Percentiles rank a stretch among this genome's conserved stretches.
phyloP scores from a whole-genome alignment of 1,140 invertebrate species.

The Trypoxylus dichotomus region DNA sequence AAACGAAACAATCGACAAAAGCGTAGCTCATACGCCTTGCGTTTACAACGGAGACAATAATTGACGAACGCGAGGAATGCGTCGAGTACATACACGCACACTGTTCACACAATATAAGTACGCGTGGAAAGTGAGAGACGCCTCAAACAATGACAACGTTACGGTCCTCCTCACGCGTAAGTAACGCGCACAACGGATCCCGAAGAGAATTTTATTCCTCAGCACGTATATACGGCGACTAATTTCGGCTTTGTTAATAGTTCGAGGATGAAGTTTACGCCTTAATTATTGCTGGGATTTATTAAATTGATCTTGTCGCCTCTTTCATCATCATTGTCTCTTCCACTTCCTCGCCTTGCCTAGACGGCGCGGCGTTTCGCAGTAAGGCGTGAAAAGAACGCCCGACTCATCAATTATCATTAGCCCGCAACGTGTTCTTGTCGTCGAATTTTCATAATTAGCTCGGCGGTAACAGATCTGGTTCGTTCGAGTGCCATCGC shows the following conservation, averaged over 20 bases:
- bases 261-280: slow-evolving; percentile 47
- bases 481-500: slow-evolving; percentile 43
- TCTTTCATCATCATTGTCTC: slow-evolving; percentile 27
- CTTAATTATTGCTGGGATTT: slow-evolving; percentile 49
- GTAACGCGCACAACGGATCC: slow-evolving; percentile 39
- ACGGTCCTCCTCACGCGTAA: slow-evolving; percentile 33
- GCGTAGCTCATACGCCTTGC: not conserved
- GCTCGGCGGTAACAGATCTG: slow-evolving; percentile 34
- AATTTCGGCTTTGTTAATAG: slow-evolving; percentile 50
- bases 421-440: slow-evolving; percentile 47
- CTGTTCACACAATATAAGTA: not conserved
- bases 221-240: slow-evolving; percentile 34
- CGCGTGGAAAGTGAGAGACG: not conserved
- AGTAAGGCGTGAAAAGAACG: slow-evolving; percentile 41
- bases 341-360: not conserved
- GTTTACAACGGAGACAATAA: not conserved
- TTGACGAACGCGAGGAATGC: slow-evolving; percentile 7
- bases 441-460: slow-evolving; percentile 51
- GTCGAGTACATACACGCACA: too few species aligned
- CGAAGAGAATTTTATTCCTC: slow-evolving; percentile 42
- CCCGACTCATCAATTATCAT: slow-evolving; percentile 44
- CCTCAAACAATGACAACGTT: slow-evolving; percentile 2
- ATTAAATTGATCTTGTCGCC: slow-evolving; percentile 45
- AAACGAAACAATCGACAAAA: not conserved
- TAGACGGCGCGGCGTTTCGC: slow-evolving; percentile 7